Evolutionary conservation across 2,888 invertebrate species (phyloP).

Genomic region (Athalia rosae): DNA sequence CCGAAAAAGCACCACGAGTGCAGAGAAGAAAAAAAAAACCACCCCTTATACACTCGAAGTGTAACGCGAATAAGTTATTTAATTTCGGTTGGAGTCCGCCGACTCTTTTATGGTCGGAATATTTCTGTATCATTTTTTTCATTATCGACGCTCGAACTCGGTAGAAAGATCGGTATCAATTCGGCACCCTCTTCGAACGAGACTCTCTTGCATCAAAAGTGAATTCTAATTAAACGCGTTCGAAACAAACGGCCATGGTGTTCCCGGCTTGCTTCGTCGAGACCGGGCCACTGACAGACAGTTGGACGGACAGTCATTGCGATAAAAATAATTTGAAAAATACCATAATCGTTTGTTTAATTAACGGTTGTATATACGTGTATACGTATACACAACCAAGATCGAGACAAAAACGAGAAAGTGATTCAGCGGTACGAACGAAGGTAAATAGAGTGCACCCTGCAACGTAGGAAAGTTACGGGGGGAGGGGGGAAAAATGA

Average conservation of each 20-base stretch:
- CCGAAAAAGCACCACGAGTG: too few relatives aligned
- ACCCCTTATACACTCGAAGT: too few relatives aligned
- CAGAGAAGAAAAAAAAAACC: too few relatives aligned
- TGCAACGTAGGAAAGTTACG: too few relatives aligned
- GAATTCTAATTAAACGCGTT: constrained; percentile 30
- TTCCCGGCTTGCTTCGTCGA: constrained; percentile 7
- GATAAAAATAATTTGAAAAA: constrained; percentile 50
- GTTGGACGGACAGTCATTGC: constrained; percentile 27
- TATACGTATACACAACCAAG: not conserved
- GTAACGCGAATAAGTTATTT: not conserved
- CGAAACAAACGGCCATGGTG: not conserved
- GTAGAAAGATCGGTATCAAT: constrained; percentile 24
- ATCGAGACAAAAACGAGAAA: not conserved
- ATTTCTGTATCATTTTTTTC: not conserved
- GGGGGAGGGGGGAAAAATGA: too few relatives aligned
- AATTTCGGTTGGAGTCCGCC: too few relatives aligned
- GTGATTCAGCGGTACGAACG: not conserved
- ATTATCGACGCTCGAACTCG: not conserved
- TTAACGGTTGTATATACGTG: constrained; percentile 50
- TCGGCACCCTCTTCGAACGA: constrained; percentile 12
- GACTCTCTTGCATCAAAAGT: constrained; percentile 2
- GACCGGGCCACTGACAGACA: not conserved
- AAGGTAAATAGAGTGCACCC: not conserved
- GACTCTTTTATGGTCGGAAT: too few relatives aligned
- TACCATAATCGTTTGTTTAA: constrained; percentile 46